A percentile compares a stretch with the other conserved stretches of the same genome.
Conservation (phyloP, 2,888 invertebrate genomes). For the Latrodectus elegans region DNA sequence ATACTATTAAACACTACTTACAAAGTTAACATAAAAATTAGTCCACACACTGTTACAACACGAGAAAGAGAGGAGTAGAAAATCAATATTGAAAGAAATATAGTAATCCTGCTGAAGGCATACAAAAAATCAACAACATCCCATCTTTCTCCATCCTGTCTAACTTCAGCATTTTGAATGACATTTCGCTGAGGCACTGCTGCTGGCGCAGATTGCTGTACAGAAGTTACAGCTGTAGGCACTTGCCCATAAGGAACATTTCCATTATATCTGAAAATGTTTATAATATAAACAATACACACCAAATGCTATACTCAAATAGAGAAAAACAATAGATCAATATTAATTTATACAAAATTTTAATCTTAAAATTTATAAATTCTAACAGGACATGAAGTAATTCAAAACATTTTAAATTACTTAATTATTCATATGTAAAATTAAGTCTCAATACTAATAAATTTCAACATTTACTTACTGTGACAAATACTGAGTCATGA, state of each 20-base stretch:
- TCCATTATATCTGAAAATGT: slow-evolving; percentile 33
- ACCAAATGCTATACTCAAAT: neutral
- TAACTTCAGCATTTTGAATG: neutral
- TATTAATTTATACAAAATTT: neutral
- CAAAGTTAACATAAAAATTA: slow-evolving; percentile 17
- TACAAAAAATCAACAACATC: slow-evolving; percentile 48
- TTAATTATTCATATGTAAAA: neutral
- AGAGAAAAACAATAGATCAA: neutral
- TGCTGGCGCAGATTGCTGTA: slow-evolving; percentile 16
- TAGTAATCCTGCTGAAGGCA: slow-evolving; percentile 17
- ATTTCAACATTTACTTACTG: slow-evolving; percentile 37
- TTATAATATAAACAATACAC: neutral
- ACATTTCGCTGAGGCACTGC: slow-evolving; percentile 9
- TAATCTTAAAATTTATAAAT: neutral
- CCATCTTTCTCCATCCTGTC: neutral
- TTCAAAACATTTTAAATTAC: neutral
- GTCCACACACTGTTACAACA: slow-evolving; percentile 16
- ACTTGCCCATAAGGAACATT: slow-evolving; percentile 20
- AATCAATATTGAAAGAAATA: slow-evolving; percentile 26
- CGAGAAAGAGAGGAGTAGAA: slow-evolving; percentile 50
- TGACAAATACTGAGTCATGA: slow-evolving; percentile 57
- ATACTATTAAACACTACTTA: slow-evolving; percentile 17
- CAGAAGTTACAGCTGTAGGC: neutral
- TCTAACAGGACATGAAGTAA: neutral
- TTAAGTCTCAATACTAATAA: neutral